Percentiles rank a stretch among this genome's conserved stretches.
phyloP scores from a whole-genome alignment of 2,888 invertebrate species.

The Halocaridina rubra region DNA sequence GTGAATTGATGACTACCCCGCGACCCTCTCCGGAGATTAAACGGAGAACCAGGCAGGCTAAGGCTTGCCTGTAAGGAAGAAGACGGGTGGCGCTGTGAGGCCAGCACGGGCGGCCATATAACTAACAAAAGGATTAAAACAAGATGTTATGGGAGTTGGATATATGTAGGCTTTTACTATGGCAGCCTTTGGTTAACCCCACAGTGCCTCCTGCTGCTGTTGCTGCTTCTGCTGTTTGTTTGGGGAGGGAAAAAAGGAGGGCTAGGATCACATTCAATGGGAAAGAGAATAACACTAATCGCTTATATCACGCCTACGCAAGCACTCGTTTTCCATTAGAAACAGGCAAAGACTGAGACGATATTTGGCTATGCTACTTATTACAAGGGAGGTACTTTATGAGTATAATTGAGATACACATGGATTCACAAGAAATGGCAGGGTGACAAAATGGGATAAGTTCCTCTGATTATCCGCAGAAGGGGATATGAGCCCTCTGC shows the following conservation, averaged over 20 bases:
- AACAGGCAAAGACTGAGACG: not conserved
- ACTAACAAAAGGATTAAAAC: too few species aligned
- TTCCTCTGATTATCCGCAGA: slow-evolving; percentile 18
- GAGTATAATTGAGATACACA: too few species aligned
- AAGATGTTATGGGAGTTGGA: too few species aligned
- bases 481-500: not conserved
- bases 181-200: too few species aligned
- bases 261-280: not conserved
- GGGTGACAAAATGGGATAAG: too few species aligned
- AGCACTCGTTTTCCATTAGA: slow-evolving; percentile 1
- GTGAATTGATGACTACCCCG: slow-evolving; percentile 93
- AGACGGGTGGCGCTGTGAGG: slow-evolving; percentile 12
- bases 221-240: too few species aligned
- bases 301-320: slow-evolving; percentile 17
- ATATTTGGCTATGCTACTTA: not conserved
- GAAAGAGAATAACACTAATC: not conserved
- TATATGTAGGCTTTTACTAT: too few species aligned
- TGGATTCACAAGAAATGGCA: too few species aligned
- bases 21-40: slow-evolving; percentile 89
- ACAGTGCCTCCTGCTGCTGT: slow-evolving; percentile 10
- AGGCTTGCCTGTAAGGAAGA: slow-evolving; percentile 91
- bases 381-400: too few species aligned
- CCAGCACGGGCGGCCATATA: slow-evolving; percentile 19
- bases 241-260: slow-evolving; percentile 59
- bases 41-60: slow-evolving; percentile 96